Evolutionary conservation across 1,140 invertebrate species (phyloP), one percentile per base, ranked within the genome.

Genomic region (Drosophila paulistorum): DNA sequence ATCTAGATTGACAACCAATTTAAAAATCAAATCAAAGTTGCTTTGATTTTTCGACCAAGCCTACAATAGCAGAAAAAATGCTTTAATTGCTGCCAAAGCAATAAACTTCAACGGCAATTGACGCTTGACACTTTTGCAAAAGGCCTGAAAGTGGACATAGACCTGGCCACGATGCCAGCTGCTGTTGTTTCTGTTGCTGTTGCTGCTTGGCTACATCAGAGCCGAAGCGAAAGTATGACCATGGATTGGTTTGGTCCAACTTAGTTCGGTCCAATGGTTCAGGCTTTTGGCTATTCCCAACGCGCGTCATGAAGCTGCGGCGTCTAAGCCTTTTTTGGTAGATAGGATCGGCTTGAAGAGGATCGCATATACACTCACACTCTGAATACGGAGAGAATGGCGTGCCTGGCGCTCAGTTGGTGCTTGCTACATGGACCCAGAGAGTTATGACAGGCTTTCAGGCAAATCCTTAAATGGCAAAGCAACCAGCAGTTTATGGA

Each of bases 101-200:
- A 87, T 87, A 89, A 87, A 89, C 84, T 83, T 89, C 84, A 89
- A 89, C 73, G 76, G 67, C 83, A 87, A 87, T 87, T 87, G 84
- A 87, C 79, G 84, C 73, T 78, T 84, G 80, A 84, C 84, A 89
- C 83, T 82, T 79, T 80, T 73, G 61, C n/a, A 71, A 72, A 48
- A 65, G 66, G 66, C 74, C 57, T 77, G 73, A 72, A 51, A 23
- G 2, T 51, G 17, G 45, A 51, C 20, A 7, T 51, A 14, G 45
- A 68, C 58, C 35, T 23, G 23, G 26, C 30, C 30, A 65, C n/a
- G 39, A 14, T 35, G 42, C 17, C 51, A 58, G 55, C 10, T n/a
- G 33, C 58, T 42, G 55, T n/a, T 26, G 61, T 45, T 26, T 55
- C 20, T 23, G 20, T 23, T n/a, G 14, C 58, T 42, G 55, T 10